Conservation (phyloP, 2,113 vertebrate genomes). For the Astur gentilis region DNA sequence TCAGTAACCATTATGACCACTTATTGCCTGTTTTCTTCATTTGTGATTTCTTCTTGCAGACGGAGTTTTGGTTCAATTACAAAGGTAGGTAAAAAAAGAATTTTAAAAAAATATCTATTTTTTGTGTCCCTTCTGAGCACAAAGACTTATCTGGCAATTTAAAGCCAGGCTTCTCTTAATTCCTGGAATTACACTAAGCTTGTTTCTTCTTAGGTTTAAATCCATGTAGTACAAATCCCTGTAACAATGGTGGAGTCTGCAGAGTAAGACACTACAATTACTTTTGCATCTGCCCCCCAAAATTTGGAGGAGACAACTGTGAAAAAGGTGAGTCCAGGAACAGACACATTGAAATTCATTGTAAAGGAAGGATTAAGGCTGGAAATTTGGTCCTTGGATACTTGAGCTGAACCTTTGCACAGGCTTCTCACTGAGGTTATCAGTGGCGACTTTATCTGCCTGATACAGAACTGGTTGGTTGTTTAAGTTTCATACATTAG, state of each 20-base stretch:
- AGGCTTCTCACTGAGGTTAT: neutral
- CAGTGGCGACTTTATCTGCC: neutral
- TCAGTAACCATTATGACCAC: neutral
- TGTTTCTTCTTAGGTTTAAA: conserved; percentile 54
- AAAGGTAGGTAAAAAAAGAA: conserved; percentile 63
- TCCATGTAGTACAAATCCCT: conserved; percentile 65
- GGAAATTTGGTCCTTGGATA: neutral
- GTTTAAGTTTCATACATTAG: neutral
- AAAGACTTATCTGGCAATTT: neutral
- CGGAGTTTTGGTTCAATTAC: conserved; percentile 87
- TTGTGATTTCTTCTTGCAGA: conserved; percentile 62
- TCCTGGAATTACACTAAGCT: neutral
- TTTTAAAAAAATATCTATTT: neutral
- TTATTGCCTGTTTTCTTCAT: neutral
- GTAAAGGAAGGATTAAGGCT: neutral
- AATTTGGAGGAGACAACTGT: conserved; percentile 63
- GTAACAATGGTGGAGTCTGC: conserved; percentile 73
- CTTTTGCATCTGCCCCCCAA: conserved; percentile 70
- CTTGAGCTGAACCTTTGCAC: neutral
- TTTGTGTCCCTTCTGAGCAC: neutral
- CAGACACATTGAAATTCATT: neutral
- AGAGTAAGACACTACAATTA: conserved; percentile 28
- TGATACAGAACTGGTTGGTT: neutral
- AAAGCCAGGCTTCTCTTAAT: neutral
- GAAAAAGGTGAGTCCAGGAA: conserved; percentile 60